Conservation (phyloP, 2,113 vertebrate species). For the Perca schrenkii region DNA sequence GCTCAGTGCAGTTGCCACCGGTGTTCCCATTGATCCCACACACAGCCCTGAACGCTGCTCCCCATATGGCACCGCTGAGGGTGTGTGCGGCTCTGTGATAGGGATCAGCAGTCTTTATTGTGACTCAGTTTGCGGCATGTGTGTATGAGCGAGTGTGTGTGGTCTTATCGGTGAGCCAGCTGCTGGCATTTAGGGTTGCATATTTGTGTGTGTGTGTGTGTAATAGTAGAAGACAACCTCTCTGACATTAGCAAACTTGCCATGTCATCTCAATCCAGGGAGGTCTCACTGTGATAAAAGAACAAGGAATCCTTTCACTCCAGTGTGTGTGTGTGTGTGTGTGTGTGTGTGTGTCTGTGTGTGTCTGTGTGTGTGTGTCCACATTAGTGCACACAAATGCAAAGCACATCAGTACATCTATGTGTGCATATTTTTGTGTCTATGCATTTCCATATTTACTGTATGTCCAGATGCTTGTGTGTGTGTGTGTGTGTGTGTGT, state of each 20-base stretch:
- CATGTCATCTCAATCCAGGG: constrained; percentile 72
- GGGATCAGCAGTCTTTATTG: constrained; percentile 70
- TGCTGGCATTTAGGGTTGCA: constrained; percentile 63
- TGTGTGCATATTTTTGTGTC: constrained; percentile 36
- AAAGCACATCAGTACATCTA: constrained; percentile 6
- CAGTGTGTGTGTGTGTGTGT: constrained; percentile 14
- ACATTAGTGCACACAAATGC: constrained; percentile 10
- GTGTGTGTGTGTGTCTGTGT: constrained; percentile 22
- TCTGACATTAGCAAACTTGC: constrained; percentile 73
- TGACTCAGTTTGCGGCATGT: constrained; percentile 63
- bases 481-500: constrained; percentile 32
- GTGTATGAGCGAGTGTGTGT: constrained; percentile 62
- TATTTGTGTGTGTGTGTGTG: constrained; percentile 19
- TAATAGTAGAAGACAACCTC: constrained; percentile 59
- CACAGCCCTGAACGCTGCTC: constrained; percentile 55
- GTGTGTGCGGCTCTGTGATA: constrained; percentile 46
- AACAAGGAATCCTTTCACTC: constrained; percentile 71
- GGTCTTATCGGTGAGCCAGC: constrained; percentile 69
- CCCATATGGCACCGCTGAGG: constrained; percentile 67
- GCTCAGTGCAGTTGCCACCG: constrained; percentile 55
- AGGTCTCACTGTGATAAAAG: constrained; percentile 61
- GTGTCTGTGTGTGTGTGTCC: constrained; percentile 20
- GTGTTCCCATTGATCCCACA: constrained; percentile 69
- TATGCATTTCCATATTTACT: constrained; percentile 16
- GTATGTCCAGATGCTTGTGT: constrained; percentile 18